Evolutionary conservation across 2,888 invertebrate genomes (phyloP), one percentile per base, ranked within the genome.

Genomic region (Drosophila melanocephala): DNA sequence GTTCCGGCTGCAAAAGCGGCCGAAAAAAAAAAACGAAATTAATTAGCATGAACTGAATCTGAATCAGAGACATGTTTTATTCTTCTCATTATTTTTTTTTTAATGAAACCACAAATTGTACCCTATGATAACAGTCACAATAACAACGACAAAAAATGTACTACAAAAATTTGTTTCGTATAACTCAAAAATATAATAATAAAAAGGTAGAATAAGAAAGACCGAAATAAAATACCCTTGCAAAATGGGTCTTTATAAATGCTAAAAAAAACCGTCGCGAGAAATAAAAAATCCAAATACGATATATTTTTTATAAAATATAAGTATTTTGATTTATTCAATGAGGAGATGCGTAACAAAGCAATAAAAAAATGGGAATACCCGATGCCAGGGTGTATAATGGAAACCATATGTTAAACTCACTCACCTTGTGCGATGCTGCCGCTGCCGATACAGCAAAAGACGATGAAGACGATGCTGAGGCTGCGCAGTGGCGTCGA

Each of bases 361-460:
- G 16, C 47, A 47, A 5, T 5, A 2, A 26, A 12, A 19, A 39
- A 57, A 39, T 57, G n/a, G 26, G 28, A 39, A 39, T 39, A n/a
- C 57, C 16, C 39, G 55, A 28, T 26, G 14, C n/a, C 28, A 30
- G 42, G 16, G 39, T 30, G 57, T 39, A 67, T 61, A 30, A 61
- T 66, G 67, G 76, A 86, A 64, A 70, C 72, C 84, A 69, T 81
- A 79, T 89, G 90, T 90, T 89, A 87, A 87, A 87, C 87, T 85
- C 88, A 90, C 87, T 87, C 83, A 87, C 87, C 87, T 87, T 87
- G 87, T 88, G 91, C 83, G 69, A 72, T 84, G 81, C 75, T 84
- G 81, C 67, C 61, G 70, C 73, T 50, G 79, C 73, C 65, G 88
- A 77, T 80, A 30, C 65, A 78, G 66, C 72, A 68, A 77, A 83